Evolutionary conservation across 1,140 invertebrate genomes (phyloP), one percentile per base, ranked within the genome.

Genomic region (Micrasema longulum): DNA sequence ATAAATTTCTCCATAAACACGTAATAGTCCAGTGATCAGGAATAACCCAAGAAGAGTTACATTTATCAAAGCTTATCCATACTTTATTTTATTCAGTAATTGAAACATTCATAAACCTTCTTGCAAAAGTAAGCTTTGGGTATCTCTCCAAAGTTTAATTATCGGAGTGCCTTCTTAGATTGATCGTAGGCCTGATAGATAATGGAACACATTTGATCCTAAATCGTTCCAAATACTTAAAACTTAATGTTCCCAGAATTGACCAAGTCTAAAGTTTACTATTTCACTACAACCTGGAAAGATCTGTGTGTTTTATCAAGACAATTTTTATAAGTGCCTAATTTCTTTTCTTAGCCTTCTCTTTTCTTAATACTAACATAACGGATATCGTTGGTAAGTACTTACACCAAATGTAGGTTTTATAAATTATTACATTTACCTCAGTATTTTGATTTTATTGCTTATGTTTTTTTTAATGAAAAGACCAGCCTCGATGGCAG

Each of bases 131-230:
- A 14, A 60, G 35, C 0, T 10, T 1, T 6, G 55, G 22, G 55
- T 23, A 60, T 1, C 55, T 22, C 55, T 38, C 22, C 14, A 60
- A 41, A 60, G 18, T 60, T 43, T 36, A 60, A 60, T 60, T 41
- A 60, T 14, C 12, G 14, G 41, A 60, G 55, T 60, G 55, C 16
- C 36, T 16, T n/a, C 16, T 60, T 14, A 10, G 55, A 60, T 43
- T 60, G 55, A 60, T 60, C 55, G 55, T 3, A 20, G 5, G 55
- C 55, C 36, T 12, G 6, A 26, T 41, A 60, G 36, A 31, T 41
- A 43, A 41, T 22, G 36, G 16, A 41, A 41, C 36, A 60, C 35
- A 41, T 52, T 52, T 52, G 16, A 52, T 52, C 11, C 20, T 22
- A 31, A 31, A 31, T 31, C 26, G 26, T 31, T 31, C 7, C 26